A percentile compares a stretch with the other conserved stretches of the same genome.
Conservation (phyloP, 2,113 vertebrate genomes). For the Tiliqua scincoides region DNA sequence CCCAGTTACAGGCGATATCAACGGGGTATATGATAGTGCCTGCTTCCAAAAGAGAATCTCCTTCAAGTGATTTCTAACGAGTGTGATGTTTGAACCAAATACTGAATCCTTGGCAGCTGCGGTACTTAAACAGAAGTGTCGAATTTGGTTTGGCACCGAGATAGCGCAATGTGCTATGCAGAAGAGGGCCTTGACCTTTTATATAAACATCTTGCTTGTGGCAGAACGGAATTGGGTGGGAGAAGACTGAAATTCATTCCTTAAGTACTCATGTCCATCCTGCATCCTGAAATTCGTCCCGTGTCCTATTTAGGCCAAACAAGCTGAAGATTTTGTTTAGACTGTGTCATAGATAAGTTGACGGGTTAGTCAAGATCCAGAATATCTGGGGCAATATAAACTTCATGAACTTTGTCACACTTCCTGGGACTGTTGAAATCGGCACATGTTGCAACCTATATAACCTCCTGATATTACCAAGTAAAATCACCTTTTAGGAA, state of each 20-base stretch:
- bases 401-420: neutral
- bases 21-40: neutral
- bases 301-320: neutral
- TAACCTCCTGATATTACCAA: neutral
- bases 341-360: rapidly evolving
- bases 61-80: neutral
- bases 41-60: neutral
- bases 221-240: neutral
- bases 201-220: neutral
- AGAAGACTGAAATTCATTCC: too few relatives aligned
- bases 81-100: neutral
- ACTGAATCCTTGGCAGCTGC: slow-evolving; percentile 5
- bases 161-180: neutral
- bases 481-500: neutral
- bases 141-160: neutral
- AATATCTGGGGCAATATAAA: neutral
- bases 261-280: neutral
- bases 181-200: neutral
- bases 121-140: neutral
- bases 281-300: too few relatives aligned
- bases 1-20: neutral
- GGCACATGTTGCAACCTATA: neutral
- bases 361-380: neutral
- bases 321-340: neutral
- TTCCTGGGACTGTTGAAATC: neutral